phyloP scores from a whole-genome alignment of 2,888 invertebrate species.

The Machimus rusticus region DNA sequence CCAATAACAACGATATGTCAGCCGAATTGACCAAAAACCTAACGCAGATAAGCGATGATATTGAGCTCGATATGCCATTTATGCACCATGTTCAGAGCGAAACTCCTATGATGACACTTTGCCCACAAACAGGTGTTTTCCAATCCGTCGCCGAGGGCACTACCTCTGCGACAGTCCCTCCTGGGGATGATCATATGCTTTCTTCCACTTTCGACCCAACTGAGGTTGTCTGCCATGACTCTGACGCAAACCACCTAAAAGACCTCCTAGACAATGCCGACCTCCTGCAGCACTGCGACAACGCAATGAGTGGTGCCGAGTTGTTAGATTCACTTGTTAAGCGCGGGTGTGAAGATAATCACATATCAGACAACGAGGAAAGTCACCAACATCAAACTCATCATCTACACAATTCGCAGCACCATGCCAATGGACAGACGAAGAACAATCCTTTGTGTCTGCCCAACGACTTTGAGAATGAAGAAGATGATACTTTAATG shows the following conservation, averaged over 20 bases:
- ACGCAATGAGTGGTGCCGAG: slow-evolving; percentile 63
- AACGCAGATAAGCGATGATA: slow-evolving; percentile 49
- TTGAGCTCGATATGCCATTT: slow-evolving; percentile 47
- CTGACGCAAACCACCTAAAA: slow-evolving; percentile 59
- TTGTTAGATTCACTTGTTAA: slow-evolving; percentile 70
- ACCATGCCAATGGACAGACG: neutral
- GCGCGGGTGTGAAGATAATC: slow-evolving; percentile 70
- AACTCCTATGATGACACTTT: slow-evolving; percentile 53
- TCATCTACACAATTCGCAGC: neutral
- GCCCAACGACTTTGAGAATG: slow-evolving; percentile 63
- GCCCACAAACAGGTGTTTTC: slow-evolving; percentile 54
- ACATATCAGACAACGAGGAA: slow-evolving; percentile 57
- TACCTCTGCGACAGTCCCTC: neutral
- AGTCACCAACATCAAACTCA: slow-evolving; percentile 57
- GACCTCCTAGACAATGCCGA: slow-evolving; percentile 60
- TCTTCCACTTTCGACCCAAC: slow-evolving; percentile 51
- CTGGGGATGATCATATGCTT: slow-evolving; percentile 30
- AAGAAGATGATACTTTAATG: slow-evolving; percentile 65
- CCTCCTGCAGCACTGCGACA: slow-evolving; percentile 61
- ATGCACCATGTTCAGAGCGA: slow-evolving; percentile 44
- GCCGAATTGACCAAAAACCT: slow-evolving; percentile 50
- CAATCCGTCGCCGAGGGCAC: neutral
- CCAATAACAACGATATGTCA: slow-evolving; percentile 49
- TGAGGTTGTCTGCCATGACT: slow-evolving; percentile 50
- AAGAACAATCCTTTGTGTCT: slow-evolving; percentile 50